These are phyloP conservation scores for Megalops cyprinoides DNA, from an alignment of 2,797 vertebrate genomes.

Conservation along the genomic window DNA sequence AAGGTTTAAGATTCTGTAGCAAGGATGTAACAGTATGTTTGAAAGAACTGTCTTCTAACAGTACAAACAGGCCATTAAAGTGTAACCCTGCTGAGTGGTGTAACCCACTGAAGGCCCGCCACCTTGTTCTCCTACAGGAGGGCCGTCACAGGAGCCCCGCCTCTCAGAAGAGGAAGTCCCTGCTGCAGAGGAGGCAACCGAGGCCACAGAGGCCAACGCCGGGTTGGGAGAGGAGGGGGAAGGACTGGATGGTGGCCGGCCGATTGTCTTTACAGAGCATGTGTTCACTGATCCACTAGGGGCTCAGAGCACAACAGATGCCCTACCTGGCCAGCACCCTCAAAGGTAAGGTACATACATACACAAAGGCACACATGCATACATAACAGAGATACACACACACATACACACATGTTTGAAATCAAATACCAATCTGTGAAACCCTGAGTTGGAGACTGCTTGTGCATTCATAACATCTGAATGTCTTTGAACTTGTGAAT, in stretches of 20 bases:
- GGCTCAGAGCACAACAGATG: constrained; percentile 82
- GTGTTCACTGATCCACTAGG: constrained; percentile 94
- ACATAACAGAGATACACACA: background rate
- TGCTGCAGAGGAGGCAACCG: constrained; percentile 88
- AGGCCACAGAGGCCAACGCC: constrained; percentile 85
- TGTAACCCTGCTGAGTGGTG: background rate
- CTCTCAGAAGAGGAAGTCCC: constrained; percentile 75
- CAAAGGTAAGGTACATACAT: background rate
- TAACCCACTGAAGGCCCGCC: background rate
- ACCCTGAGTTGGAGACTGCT: too few relatives aligned
- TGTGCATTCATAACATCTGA: too few relatives aligned
- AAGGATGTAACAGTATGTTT: too few relatives aligned
- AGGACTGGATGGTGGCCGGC: constrained; percentile 77
- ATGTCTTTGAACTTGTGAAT: too few relatives aligned
- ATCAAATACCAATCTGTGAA: too few relatives aligned
- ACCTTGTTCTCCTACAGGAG: constrained; percentile 45
- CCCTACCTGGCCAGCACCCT: constrained; percentile 59
- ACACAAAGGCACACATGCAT: background rate
- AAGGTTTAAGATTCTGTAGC: too few relatives aligned
- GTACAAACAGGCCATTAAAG: background rate
- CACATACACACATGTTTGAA: too few relatives aligned
- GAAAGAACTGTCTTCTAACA: too few relatives aligned
- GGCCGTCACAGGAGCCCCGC: constrained; percentile 67
- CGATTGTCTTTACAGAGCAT: constrained; percentile 87
- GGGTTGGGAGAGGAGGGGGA: constrained; percentile 75